Evolutionary conservation across 2,797 vertebrate species (phyloP), one percentile per base, ranked within the genome.

Genomic region (Bryconaethiops microstoma): DNA sequence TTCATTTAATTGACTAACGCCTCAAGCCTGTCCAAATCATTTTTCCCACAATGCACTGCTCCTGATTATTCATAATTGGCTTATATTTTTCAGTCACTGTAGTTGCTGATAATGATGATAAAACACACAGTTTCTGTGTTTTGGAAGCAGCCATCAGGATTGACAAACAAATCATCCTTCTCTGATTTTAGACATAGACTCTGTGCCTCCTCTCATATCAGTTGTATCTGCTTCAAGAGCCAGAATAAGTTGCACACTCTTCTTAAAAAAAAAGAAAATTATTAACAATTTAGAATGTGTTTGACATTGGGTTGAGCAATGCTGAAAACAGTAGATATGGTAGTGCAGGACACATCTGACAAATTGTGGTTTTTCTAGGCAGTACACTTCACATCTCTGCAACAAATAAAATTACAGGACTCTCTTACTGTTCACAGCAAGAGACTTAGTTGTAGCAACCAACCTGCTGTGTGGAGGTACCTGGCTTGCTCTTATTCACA

Each of bases 1-100:
- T 86, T 86, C 80, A 76, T 74, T 82, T 86, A 86, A 86, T 84
- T 86, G 85, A 86, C 73, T 76, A 76, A 78, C 65, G 59, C 82
- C 80, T 84, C 82, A 80, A 82, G 78, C 75, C 78, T 62, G 82
- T 80, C 82, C 82, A 84, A 86, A 86, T 84, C 16, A 72, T 80
- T 74, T 80, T 80, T 72, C 77, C 83, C 77, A 84, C 80, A 86
- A 84, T 82, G 82, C 77, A 74, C 80, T 84, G 60, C 68, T 80
- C 65, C 69, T 82, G 74, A 84, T 86, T 86, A 80, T 83, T 84
- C 75, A 71, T 84, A 86, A 86, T 84, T 86, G 77, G 52, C 62
- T 17, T 64, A 84, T 78, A 84, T 80, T 84, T 67, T 29, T 54
- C 59, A 82, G 74, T 59, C 55, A 76, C 25, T 82, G 74, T 77